Evolutionary conservation across 1,140 invertebrate genomes (phyloP).

Genomic region (Lerema accius): DNA sequence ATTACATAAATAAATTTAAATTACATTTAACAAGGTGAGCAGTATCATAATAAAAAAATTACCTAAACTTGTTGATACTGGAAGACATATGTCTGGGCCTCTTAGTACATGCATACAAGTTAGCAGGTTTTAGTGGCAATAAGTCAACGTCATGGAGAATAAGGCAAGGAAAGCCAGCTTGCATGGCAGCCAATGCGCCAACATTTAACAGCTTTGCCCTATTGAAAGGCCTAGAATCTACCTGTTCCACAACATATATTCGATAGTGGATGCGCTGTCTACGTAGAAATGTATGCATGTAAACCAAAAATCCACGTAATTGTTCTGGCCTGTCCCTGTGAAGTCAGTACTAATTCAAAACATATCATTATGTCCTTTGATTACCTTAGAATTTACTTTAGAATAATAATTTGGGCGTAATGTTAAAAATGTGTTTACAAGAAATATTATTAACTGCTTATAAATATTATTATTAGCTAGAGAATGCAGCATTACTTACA

Average conservation of each 20-base stretch:
- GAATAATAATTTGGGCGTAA: no score
- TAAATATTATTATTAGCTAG: no score
- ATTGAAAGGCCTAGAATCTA: slow-evolving; percentile 91
- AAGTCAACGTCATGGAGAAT: slow-evolving; percentile 98
- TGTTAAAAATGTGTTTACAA: no score
- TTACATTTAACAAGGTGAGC: no score
- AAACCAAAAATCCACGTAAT: slow-evolving; percentile 72
- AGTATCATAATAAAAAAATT: slow-evolving; percentile 35
- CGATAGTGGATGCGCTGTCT: slow-evolving; percentile 83
- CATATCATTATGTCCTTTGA: no score
- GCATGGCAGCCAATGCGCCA: slow-evolving; percentile 91
- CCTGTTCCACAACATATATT: slow-evolving; percentile 96
- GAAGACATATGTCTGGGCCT: slow-evolving; percentile 96
- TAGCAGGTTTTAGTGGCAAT: slow-evolving; percentile 93
- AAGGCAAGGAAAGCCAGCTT: slow-evolving; percentile 91
- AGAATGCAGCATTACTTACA: no score
- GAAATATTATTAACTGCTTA: no score
- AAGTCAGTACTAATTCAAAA: no score
- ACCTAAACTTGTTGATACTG: slow-evolving; percentile 93
- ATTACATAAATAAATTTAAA: no score
- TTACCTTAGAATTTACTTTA: no score
- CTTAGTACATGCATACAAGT: slow-evolving; percentile 95
- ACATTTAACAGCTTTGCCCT: slow-evolving; percentile 97
- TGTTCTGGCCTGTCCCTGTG: slow-evolving; percentile 72
- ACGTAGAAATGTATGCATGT: slow-evolving; percentile 76